A percentile compares a stretch with the other conserved stretches of the same genome.
Evolutionary conservation across 2,888 invertebrate genomes (phyloP).

Genomic region (Micoletzkya japonica): DNA sequence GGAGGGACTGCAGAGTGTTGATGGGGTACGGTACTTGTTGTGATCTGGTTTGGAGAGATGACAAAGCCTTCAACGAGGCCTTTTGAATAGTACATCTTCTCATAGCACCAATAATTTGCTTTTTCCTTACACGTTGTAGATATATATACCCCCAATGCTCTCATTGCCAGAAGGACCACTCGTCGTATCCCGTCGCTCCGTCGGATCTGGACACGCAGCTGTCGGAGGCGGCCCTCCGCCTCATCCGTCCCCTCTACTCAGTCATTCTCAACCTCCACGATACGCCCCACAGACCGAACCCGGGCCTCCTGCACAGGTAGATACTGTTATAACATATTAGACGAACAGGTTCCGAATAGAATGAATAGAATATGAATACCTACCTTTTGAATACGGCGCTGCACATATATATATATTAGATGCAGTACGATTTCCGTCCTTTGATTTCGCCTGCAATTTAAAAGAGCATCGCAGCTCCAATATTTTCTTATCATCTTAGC

Average conservation of each 20-base stretch:
- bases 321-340: too few species aligned
- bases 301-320: slow-evolving; percentile 41
- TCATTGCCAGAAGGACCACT: too few species aligned
- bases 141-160: background rate
- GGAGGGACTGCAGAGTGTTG: background rate
- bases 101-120: too few species aligned
- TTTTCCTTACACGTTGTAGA: too few species aligned
- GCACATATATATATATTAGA: background rate
- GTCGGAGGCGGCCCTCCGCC: slow-evolving; percentile 39
- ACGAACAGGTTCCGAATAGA: background rate
- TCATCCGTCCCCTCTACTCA: slow-evolving; percentile 40
- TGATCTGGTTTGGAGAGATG: background rate
- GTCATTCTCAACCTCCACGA: slow-evolving; percentile 43
- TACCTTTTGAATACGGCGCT: background rate
- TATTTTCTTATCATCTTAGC: slow-evolving; percentile 28
- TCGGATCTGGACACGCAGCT: slow-evolving; percentile 20
- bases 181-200: background rate
- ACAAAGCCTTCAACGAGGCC: background rate
- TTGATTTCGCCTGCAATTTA: too few species aligned
- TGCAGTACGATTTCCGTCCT: too few species aligned
- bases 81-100: too few species aligned
- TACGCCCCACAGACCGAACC: slow-evolving; percentile 48
- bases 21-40: background rate
- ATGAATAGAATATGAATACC: background rate
- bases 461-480: too few species aligned